Evolutionary conservation across 2,797 vertebrate species (phyloP), one percentile per base, ranked within the genome.

Genomic region (Caiman crocodilus): DNA sequence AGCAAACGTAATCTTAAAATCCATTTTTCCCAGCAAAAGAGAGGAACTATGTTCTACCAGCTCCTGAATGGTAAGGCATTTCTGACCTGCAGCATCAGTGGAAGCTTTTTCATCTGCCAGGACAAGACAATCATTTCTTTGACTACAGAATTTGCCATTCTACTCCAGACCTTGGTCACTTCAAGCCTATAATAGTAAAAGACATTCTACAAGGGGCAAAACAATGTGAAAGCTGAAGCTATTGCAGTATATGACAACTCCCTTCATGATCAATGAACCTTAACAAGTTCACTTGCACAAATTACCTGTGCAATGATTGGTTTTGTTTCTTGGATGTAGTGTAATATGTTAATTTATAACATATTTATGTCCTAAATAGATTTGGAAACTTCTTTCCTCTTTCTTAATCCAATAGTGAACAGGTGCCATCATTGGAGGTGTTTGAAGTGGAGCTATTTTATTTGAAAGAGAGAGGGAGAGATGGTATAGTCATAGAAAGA

Each of bases 201-300:
- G 78, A 21, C 3, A 32, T 82, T 90, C 60, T 69, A 28, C 30
- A 50, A 80, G 84, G 85, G 11, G 75, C 42, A 90, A 87, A 89
- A 78, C n/a, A 50, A 1, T 83, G 7, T 76, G 94, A 92, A 90
- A 94, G 56, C 69, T 79, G 86, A 69, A 69, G 95, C 94, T 93
- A 94, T 56, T 81, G 55, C 57, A 74, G 69, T 57, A 91, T 80
- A n/a, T 25, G 26, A 30, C 32, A 92, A 83, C 74, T 90, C 13
- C 21, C 30, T 87, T 76, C 50, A 26, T 84, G 30, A 90, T 32
- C 16, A 86, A 90, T 82, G 21, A 89, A 30, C 90, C 26, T 92
- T 84, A 55, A 30, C 42, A n/a, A 13, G 13, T 50, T 59, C 60
- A 23, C 4, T 18, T 78, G 60, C 12, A 61, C 2, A 76, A 87